Percentiles rank a stretch among this genome's conserved stretches.
phyloP scores from a whole-genome alignment of 1,140 invertebrate species.

The Protaetia brevitarsis region DNA sequence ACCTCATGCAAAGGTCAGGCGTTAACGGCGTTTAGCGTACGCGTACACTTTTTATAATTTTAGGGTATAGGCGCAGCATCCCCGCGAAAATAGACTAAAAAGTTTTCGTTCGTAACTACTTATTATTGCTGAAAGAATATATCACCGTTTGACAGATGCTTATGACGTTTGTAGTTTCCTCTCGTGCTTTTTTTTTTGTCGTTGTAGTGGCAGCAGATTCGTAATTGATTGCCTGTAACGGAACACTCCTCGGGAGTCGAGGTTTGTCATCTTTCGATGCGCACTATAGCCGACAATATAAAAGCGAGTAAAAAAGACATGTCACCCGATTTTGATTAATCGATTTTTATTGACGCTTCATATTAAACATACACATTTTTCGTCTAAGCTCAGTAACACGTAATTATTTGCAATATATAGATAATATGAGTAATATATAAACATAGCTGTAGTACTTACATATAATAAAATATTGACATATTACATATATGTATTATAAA shows the following conservation, averaged over 20 bases:
- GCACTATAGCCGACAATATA: not conserved
- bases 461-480: too few species aligned
- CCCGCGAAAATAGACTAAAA: conserved; percentile 30
- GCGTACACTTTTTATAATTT: conserved; percentile 1
- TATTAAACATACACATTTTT: too few species aligned
- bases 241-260: not conserved
- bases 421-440: too few species aligned
- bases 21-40: not conserved
- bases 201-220: not conserved
- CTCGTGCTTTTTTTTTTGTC: not conserved
- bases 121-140: conserved; percentile 19
- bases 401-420: too few species aligned
- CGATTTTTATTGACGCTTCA: not conserved
- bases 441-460: too few species aligned
- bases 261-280: not conserved
- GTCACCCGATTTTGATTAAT: not conserved
- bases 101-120: conserved; percentile 20
- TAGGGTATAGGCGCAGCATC: conserved; percentile 17
- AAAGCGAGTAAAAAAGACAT: not conserved
- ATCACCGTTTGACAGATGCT: conserved; percentile 20
- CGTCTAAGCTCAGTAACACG: too few species aligned
- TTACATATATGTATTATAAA: too few species aligned
- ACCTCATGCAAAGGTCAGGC: not conserved
- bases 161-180: conserved; percentile 15
- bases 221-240: conserved; percentile 4